Conservation (phyloP, 2,113 vertebrate species). For the Lamprotornis superbus region DNA sequence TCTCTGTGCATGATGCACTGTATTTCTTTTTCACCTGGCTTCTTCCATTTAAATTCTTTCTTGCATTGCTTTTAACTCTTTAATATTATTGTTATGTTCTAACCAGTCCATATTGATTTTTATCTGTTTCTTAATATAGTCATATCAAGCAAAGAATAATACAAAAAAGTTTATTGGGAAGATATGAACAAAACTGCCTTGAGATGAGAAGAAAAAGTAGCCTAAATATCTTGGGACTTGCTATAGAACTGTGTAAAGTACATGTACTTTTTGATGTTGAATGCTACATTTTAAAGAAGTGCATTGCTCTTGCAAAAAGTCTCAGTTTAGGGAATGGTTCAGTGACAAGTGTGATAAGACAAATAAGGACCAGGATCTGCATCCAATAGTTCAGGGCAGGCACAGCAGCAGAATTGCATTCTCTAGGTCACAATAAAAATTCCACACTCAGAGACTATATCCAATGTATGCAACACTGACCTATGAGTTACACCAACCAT, state of each 20-base stretch:
- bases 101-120: not conserved
- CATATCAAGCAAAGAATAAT: not conserved
- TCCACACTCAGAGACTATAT: accelerated
- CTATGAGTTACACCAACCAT: not conserved
- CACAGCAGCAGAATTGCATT: not conserved
- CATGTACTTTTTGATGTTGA: not conserved
- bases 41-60: constrained; percentile 18
- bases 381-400: not conserved
- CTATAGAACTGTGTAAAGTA: not conserved
- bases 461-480: not conserved
- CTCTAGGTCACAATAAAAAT: not conserved
- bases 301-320: not conserved
- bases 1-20: constrained; percentile 24
- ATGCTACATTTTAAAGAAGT: not conserved
- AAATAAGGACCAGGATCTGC: not conserved
- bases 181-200: not conserved
- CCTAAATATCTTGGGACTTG: not conserved
- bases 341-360: not conserved
- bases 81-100: not conserved
- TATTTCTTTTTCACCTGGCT: constrained; percentile 31
- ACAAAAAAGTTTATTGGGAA: not conserved
- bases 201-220: not conserved
- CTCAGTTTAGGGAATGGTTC: not conserved
- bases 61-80: not conserved
- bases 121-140: not conserved